Base-by-base conservation (phyloP, 2,113 vertebrate genomes). In the Dasyornis broadbenti region DNA sequence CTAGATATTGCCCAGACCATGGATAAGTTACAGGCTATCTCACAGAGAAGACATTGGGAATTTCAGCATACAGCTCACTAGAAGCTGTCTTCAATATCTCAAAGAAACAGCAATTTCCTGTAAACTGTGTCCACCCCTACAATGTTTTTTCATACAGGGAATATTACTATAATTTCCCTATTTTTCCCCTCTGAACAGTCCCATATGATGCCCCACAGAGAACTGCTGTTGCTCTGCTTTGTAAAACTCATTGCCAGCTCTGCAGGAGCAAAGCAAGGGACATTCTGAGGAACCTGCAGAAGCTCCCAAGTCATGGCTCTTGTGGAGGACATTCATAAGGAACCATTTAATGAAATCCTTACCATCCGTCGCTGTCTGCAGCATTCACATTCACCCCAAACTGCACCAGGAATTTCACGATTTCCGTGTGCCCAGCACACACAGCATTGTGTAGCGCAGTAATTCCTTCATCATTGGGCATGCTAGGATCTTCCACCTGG, bases 281-380 rank as follows among this genome's bases (percentile, higher is more conserved):
- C 30, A 20, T 39, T 39, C 6, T 23, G 20, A 45, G 30, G 27
- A 19, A 63, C 20, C 16, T 22, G 18, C 15, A 85, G 37, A 30
- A 84, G 24, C 20, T 35, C 18, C 13, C 10, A 35, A 7, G 18
- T 20, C 16, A 10, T 17, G n/a, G 57, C 15, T 65, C 30, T 50
- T 15, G 33, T 15, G 26, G 19, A n/a, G 4, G 90, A 5, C 27
- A 37, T 8, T 65, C 49, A 9, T 9, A 50, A 70, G 26, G 50
- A 39, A 12, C 4, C 37, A 35, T 39, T 76, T 16, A 11, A 40
- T 42, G n/a, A 66, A 54, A 18, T 13, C 17, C 98, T 98, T 88
- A 99, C 99, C 99, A 99, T 84, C 99, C 99, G 11, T 99, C 99
- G 2, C 99, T 99, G 86, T 99, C 99, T 0, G 99, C 99, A 15